Base-by-base conservation (phyloP, 2,888 invertebrate genomes). In the Calameuta filiformis region DNA sequence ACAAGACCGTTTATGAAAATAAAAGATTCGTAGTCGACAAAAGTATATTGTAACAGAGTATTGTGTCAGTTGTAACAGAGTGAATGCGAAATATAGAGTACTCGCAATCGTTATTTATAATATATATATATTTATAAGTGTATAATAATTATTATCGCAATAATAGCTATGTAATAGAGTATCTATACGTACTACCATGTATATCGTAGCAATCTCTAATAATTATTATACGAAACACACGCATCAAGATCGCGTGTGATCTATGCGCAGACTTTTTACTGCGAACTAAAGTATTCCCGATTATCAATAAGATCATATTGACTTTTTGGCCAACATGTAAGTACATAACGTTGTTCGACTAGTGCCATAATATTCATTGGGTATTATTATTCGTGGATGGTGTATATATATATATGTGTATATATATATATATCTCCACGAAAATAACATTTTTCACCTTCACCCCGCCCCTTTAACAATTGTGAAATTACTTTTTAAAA, bases 261-360 rank as follows among this genome's bases (percentile, higher is more conserved):
- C 40, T n/a, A n/a, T 35, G 40, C 71, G 74, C 75, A 75, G 37
- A 75, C 31, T 9, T 75, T 81, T 81, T 76, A 76, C 81, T 75
- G 73, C 35, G 81, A 85, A 83, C 80, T 83, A 81, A 84, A 83
- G 75, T 80, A 81, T 77, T 81, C 76, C 80, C 12, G 71, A 56
- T 56, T 56, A 56, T 56, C 6, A 23, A 56, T 56, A 56, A 56
- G 9, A 56, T 56, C 23, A 23, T 56, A 56, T 23, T 56, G 56
- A 23, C 23, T 23, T 40, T 40, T 40, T 40, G 15, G 40, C 23
- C 56, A 56, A 56, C 23, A 23, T 9, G 15, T 56, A 56, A 56
- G 56, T 56, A 56, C 9, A 9, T 23, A 56, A 56, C 15, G 23
- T 56, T 56, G 23, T 9, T 56, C 56, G 56, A 56, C 56, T 56